Base-by-base conservation (phyloP, 1,140 invertebrate genomes). In the Ectropis grisescens region DNA sequence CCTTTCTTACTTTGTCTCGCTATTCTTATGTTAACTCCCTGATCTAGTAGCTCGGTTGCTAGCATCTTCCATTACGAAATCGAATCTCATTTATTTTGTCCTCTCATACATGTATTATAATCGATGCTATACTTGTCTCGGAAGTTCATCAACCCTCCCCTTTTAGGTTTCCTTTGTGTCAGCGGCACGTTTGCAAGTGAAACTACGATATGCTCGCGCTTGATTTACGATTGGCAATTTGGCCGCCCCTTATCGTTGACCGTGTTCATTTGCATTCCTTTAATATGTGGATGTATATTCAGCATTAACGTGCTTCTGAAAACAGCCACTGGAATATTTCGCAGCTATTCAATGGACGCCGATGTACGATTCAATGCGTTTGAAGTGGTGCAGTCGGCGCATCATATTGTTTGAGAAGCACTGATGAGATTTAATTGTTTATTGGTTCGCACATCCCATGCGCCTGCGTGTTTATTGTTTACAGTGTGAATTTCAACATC, bases 371-470 rank as follows among this genome's bases (percentile, higher is more conserved):
- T 26, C 30, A 30, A 37, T 48, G 13, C 35, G 37, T 45, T 48
- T 47, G 44, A 55, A 52, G 41, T 44, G 29, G 28, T 47, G 16
- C 45, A 45, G 34, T 42, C 37, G 46, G 29, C 27, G 30, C 31
- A 35, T 23, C 12, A 39, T 29, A 11, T 29, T 34, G 38, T 34
- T 29, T 45, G 33, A 8, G 16, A 11, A 15, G 28, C 35, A 38
- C 37, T 58, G 41, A 48, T 53, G 44, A 48, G 32, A 49, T 39
- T 58, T 42, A 44, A 62, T 61, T 61, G 52, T 67, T 62, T 67
- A 58, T 67, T 65, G 36, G 64, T 59, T 41, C 42, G 41, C 25
- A 34, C 38, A 29, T 47, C 8, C 19, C 24, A 27, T 33, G 33
- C 34, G 34, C 34, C 37, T 19, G 16, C 3, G 37, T 56, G 54